Base-by-base conservation (phyloP, 1,140 invertebrate species). In the Zaprionus vittiger region DNA sequence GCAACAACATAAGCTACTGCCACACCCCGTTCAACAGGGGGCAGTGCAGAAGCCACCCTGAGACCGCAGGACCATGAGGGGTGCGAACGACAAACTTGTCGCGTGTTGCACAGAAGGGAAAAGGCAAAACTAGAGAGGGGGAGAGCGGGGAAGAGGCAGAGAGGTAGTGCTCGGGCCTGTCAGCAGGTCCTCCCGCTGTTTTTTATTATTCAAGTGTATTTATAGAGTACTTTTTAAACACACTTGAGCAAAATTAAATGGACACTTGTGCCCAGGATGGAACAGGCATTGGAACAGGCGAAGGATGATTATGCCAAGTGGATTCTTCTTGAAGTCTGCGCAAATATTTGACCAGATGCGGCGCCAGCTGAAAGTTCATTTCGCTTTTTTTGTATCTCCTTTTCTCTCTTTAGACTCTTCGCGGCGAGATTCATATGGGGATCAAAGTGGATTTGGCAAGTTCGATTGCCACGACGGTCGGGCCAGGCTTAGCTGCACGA, bases 271-370 rank as follows among this genome's bases (percentile, higher is more conserved):
- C 17, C 47, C 37, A 67, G 74, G 66, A 62, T 74, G 78, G 60
- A 56, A 37, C 49, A 49, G 28, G 38, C 38, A 9, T n/a, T 74
- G 78, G 59, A 56, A 37, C 49, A 49, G 28, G 38, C 38, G 31
- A 41, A 2, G 5, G 14, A n/a, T n/a, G 38, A 79, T 85, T 91
- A 81, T 91, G 80, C 73, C 78, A 85, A 91, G 90, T 90, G 90
- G 90, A 77, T 83, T 83, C 76, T 77, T 64, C 63, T 64, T 64
- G 55, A 81, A 81, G 77, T 78, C 71, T 83, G 71, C 49, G 77
- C 73, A 79, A 91, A 91, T 91, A 91, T 91, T 91, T 86, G 90
- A 81, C 82, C 90, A 91, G 90, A 91, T 91, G 90, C 81, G 89
- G 55, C 73, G 59, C 49, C 34, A 60, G 54, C 49, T 38, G 62